phyloP scores from a whole-genome alignment of 1,140 invertebrate species.

The Drosophila elegans region DNA sequence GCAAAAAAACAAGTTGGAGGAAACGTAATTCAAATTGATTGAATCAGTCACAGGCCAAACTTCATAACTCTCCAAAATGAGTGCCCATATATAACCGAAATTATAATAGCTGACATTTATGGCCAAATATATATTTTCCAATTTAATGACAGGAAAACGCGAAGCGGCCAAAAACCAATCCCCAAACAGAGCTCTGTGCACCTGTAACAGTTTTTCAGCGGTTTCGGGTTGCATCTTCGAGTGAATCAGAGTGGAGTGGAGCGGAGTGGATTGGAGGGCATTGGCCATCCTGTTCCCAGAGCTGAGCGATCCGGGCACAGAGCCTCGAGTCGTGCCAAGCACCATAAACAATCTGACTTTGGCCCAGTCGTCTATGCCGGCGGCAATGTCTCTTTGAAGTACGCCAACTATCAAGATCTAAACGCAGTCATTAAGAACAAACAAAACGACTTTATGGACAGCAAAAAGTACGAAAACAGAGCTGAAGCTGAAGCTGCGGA shows the following conservation, averaged over 20 bases:
- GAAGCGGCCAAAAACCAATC: conserved; percentile 3
- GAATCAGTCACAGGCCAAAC: conserved; percentile 2
- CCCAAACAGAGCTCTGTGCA: conserved; percentile 14
- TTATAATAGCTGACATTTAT: conserved; percentile 29
- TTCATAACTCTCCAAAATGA: conserved; percentile 12
- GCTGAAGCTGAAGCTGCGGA: conserved; percentile 19
- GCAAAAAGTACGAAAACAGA: conserved; percentile 68
- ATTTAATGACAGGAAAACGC: conserved; percentile 30
- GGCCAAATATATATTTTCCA: conserved; percentile 17
- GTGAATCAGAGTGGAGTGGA: background rate
- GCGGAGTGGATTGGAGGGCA: background rate
- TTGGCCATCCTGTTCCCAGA: conserved; percentile 38
- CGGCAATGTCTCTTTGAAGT: conserved; percentile 77
- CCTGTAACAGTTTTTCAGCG: conserved; percentile 37
- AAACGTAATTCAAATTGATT: conserved; percentile 8
- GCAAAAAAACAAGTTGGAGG: too few relatives aligned
- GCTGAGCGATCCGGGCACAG: conserved; percentile 11
- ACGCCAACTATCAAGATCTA: conserved; percentile 81
- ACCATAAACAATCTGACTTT: conserved; percentile 66
- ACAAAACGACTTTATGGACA: conserved; percentile 83
- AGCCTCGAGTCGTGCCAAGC: conserved; percentile 36
- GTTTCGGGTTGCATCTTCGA: conserved; percentile 15
- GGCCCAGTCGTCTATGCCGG: conserved; percentile 57
- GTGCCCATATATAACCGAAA: conserved; percentile 10
- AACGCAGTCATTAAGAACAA: conserved; percentile 83